A percentile compares a stretch with the other conserved stretches of the same genome.
phyloP scores from a whole-genome alignment of 2,888 invertebrate genomes.

The Epirrhoe tristata region DNA sequence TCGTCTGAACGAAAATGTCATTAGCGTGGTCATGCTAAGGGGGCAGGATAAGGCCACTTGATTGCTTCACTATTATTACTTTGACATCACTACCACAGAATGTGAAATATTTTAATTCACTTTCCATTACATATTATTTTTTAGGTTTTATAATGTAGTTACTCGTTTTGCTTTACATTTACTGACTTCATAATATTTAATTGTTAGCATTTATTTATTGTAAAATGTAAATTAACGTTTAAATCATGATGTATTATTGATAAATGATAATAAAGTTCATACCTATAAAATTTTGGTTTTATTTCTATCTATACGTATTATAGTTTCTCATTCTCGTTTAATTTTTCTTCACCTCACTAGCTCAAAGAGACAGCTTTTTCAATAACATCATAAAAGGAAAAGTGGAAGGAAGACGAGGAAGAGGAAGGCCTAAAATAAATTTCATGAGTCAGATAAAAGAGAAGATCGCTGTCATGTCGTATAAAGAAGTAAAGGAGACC shows the following conservation, averaged over 20 bases:
- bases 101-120: not conserved
- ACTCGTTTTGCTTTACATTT: conserved; percentile 25
- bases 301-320: too few relatives aligned
- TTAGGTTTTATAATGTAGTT: conserved; percentile 8
- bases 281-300: conserved; percentile 49
- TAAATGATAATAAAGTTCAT: conserved; percentile 72
- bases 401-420: too few relatives aligned
- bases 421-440: too few relatives aligned
- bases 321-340: too few relatives aligned
- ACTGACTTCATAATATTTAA: conserved; percentile 63
- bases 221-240: conserved; percentile 75
- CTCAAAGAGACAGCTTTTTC: too few relatives aligned
- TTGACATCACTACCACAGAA: not conserved
- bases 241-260: conserved; percentile 79
- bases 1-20: too few relatives aligned
- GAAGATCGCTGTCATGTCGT: too few relatives aligned
- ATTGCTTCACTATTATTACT: not conserved
- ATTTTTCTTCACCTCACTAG: too few relatives aligned
- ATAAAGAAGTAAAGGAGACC: too few relatives aligned
- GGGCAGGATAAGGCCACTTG: not conserved
- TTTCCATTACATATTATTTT: not conserved
- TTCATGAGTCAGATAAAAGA: too few relatives aligned
- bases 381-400: too few relatives aligned
- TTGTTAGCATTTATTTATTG: conserved; percentile 81
- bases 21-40: too few relatives aligned